Evolutionary conservation across 2,113 vertebrate species (phyloP).

Genomic region (Esox niger): DNA sequence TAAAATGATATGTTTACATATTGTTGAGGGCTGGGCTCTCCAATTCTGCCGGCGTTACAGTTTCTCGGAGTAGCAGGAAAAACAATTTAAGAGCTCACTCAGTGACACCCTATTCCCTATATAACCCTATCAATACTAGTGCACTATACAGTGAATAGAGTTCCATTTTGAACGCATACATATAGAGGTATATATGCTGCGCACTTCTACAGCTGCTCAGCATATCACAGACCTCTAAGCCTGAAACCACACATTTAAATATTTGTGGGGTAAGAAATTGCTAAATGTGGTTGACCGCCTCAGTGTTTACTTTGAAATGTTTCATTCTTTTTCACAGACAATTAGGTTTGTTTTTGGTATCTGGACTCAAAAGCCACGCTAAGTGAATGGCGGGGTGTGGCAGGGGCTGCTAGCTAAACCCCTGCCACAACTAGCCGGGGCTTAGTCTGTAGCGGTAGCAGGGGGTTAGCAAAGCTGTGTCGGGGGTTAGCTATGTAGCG

Average conservation of each 20-base stretch:
- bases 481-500: no score
- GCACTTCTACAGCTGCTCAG: constrained; percentile 49
- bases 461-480: no score
- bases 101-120: not conserved
- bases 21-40: constrained; percentile 50
- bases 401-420: constrained; percentile 40
- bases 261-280: constrained; percentile 65
- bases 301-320: constrained; percentile 63
- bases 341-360: constrained; percentile 63
- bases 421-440: constrained; percentile 47
- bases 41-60: constrained; percentile 34
- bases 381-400: constrained; percentile 42
- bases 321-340: constrained; percentile 73
- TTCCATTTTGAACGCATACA: not conserved
- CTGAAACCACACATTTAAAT: constrained; percentile 68
- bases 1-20: constrained; percentile 66
- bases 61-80: not conserved
- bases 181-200: not conserved
- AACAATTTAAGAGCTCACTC: not conserved
- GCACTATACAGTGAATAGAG: no score
- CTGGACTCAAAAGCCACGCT: constrained; percentile 40
- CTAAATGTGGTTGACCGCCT: constrained; percentile 56
- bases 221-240: constrained; percentile 42
- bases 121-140: no score
- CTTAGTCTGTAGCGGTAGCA: no score